Evolutionary conservation across 2,888 invertebrate species (phyloP), one percentile per base, ranked within the genome.

Genomic region (Drosophila longiperda): DNA sequence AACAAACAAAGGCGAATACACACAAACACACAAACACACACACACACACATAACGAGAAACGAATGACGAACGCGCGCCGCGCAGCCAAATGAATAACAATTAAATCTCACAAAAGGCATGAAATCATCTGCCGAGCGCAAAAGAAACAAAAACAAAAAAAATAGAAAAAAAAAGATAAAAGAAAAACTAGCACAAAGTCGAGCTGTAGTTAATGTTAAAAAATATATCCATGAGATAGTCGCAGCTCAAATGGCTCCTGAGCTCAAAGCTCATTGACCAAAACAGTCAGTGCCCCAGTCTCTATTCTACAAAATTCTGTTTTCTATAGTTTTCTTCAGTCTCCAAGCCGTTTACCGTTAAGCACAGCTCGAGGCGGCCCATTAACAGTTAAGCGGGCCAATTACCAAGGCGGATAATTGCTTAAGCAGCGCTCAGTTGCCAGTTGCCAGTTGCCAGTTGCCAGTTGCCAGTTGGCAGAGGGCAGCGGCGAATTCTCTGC

Each of bases 301-400:
- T 61, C 45, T 55, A 53, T 55, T 62, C 64, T 55, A 3, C 78
- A 53, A 45, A 45, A 45, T 45, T 45, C 45, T 45, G 23, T n/a
- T n/a, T n/a, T n/a, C n/a, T n/a, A n/a, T 8, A 45, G 45, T 45
- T 45, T 45, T 63, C 54, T 45, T 6, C 11, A 59, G 12, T 61
- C 75, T 65, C 45, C 59, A 53, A 49, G 38, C 12, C 52, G 60
- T 69, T 75, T 85, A 88, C 84, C 85, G 85, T 90, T 90, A 88
- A 83, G 74, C 87, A 66, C 79, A 73, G 72, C 81, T 75, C 78
- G 83, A 80, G 90, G 71, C 76, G 87, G 87, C 87, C 87, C 90
- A 89, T 87, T 87, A 87, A 87, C 85, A 87, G 85, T 85, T 85
- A 85, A 86, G 88, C 86, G 85, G 82, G 85, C 88, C 87, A 87